Percentiles rank a stretch among this genome's conserved stretches.
These are phyloP conservation scores for Tachystola acroxantha DNA, from an alignment of 2,888 invertebrate genomes.

Conservation along the genomic window DNA sequence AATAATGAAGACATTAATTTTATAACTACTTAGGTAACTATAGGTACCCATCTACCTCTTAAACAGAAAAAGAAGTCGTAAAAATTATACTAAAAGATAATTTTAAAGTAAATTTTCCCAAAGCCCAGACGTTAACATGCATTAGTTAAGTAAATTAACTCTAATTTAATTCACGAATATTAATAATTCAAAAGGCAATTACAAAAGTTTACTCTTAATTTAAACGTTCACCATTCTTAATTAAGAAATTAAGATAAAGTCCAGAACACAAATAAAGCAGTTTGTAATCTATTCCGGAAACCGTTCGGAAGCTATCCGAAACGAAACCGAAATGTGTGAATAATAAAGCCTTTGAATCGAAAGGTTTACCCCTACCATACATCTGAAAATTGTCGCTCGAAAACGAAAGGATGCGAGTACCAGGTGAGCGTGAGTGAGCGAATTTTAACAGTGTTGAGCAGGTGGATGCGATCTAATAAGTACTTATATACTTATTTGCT, in stretches of 20 bases:
- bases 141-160: conserved; percentile 7
- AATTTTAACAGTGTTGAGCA: no score
- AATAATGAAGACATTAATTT: no score
- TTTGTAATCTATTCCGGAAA: conserved; percentile 66
- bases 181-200: conserved; percentile 24
- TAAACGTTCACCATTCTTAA: conserved; percentile 44
- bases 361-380: conserved; percentile 32
- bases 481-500: no score
- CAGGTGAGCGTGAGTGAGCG: neutral
- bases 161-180: conserved; percentile 17
- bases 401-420: neutral
- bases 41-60: no score
- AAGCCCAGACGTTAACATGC: conserved; percentile 3
- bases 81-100: no score
- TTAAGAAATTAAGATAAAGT: conserved; percentile 71
- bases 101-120: conserved; percentile 1
- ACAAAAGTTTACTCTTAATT: conserved; percentile 36
- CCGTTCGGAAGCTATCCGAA: conserved; percentile 60
- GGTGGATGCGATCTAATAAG: no score
- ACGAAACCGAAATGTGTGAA: conserved; percentile 54
- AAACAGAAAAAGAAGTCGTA: no score
- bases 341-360: conserved; percentile 48
- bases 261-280: conserved; percentile 55
- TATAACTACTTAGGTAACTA: no score
- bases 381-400: no score